Conservation (phyloP, 2,888 invertebrate genomes). For the Acanthosepion lycidas region DNA sequence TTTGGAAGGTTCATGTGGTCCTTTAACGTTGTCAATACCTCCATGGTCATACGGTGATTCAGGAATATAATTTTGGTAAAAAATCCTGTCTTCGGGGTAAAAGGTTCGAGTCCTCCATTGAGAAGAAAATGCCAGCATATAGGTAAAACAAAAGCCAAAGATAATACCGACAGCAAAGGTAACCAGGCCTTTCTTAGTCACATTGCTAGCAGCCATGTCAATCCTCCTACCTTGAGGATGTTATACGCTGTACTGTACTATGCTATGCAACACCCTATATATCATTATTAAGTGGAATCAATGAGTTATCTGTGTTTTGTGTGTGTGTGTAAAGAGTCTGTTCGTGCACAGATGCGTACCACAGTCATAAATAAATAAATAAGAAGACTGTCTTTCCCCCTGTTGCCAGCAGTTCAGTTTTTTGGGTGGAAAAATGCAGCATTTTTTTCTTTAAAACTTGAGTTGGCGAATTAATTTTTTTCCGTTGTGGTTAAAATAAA, state of each 20-base stretch:
- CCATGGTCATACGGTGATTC: constrained; percentile 60
- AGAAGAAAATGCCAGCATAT: constrained; percentile 52
- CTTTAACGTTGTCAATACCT: constrained; percentile 56
- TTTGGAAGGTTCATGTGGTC: constrained; percentile 55
- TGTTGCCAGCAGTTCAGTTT: too few relatives aligned
- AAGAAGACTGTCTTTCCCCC: too few relatives aligned
- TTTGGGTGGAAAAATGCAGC: too few relatives aligned
- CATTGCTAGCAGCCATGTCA: constrained; percentile 40
- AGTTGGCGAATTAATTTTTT: too few relatives aligned
- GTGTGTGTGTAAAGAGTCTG: too few relatives aligned
- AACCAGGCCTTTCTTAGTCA: constrained; percentile 54
- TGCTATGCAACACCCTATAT: not conserved
- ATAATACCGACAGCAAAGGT: constrained; percentile 58
- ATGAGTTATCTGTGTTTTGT: too few relatives aligned
- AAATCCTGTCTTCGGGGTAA: not conserved
- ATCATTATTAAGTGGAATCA: not conserved
- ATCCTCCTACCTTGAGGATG: not conserved
- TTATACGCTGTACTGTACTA: not conserved
- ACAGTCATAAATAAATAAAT: too few relatives aligned
- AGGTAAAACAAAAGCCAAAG: constrained; percentile 59
- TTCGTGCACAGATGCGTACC: too few relatives aligned
- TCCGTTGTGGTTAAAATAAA: too few relatives aligned
- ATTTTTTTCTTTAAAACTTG: too few relatives aligned
- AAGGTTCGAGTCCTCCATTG: constrained; percentile 39
- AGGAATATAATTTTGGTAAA: constrained; percentile 54